Conservation (phyloP, 2,113 vertebrate species). For the Phasianus colchicus region DNA sequence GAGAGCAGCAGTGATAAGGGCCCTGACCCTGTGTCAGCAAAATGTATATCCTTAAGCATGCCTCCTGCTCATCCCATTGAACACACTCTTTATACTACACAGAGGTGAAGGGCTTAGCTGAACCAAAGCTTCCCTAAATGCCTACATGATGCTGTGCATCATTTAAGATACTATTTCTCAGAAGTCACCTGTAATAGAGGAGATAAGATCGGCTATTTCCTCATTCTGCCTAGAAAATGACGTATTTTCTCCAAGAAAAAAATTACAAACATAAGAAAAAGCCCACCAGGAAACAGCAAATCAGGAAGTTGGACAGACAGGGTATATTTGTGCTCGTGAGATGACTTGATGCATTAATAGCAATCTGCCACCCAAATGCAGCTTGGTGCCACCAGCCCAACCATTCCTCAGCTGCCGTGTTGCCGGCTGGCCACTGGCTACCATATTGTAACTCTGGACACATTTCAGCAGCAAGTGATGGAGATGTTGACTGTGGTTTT, state of each 20-base stretch:
- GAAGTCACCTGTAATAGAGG: not conserved
- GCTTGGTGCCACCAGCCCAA: not conserved
- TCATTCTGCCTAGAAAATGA: conserved; percentile 10
- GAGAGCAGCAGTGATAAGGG: not conserved
- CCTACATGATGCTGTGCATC: not conserved
- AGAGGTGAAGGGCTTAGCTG: not conserved
- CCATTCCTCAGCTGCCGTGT: not conserved
- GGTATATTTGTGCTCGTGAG: not conserved
- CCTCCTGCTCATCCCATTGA: not conserved
- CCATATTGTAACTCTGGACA: not conserved
- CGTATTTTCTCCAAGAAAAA: not conserved
- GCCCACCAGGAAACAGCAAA: not conserved
- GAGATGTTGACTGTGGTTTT: not conserved
- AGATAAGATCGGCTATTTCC: conserved; percentile 47
- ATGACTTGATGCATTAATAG: not conserved
- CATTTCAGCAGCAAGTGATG: not conserved
- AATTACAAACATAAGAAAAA: not conserved
- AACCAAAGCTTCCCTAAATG: not conserved
- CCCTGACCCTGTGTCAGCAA: not conserved
- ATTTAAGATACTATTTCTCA: not conserved
- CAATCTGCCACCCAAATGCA: not conserved
- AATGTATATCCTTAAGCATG: not conserved
- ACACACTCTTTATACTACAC: not conserved
- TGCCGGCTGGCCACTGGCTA: not conserved
- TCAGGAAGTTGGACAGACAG: conserved; percentile 38